These are phyloP conservation scores for Sericinus montela DNA, from an alignment of 2,888 invertebrate genomes.

Conservation along the genomic window DNA sequence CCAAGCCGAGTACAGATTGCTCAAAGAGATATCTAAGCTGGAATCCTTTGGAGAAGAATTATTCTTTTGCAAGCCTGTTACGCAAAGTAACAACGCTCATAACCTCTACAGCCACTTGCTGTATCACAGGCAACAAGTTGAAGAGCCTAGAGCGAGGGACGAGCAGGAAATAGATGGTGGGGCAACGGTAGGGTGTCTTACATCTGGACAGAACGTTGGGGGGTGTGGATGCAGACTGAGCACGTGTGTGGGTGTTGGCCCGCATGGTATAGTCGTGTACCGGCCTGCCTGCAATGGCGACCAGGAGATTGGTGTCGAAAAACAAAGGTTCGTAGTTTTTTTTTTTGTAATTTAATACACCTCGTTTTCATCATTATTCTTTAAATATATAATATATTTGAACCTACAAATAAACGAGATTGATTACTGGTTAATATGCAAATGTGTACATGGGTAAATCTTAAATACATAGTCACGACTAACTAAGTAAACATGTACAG, in stretches of 20 bases:
- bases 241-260: slow-evolving; percentile 87
- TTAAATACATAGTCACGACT: no score
- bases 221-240: slow-evolving; percentile 72
- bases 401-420: no score
- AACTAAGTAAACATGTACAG: no score
- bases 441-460: no score
- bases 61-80: slow-evolving; percentile 85
- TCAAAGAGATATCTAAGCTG: slow-evolving; percentile 88
- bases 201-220: slow-evolving; percentile 59
- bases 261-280: slow-evolving; percentile 88
- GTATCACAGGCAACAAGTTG: slow-evolving; percentile 80
- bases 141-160: slow-evolving; percentile 58
- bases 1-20: slow-evolving; percentile 90
- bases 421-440: no score
- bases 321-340: slow-evolving; percentile 71
- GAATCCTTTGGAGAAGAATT: slow-evolving; percentile 92
- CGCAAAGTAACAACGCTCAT: slow-evolving; percentile 81
- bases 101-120: slow-evolving; percentile 86
- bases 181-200: slow-evolving; percentile 66
- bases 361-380: no score
- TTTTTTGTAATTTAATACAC: no score
- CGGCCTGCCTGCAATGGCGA: slow-evolving; percentile 72
- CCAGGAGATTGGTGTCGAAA: slow-evolving; percentile 81
- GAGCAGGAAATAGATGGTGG: slow-evolving; percentile 69
- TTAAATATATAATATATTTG: no score